Base-by-base conservation (phyloP, 2,113 vertebrate species). In the Limanda limanda region DNA sequence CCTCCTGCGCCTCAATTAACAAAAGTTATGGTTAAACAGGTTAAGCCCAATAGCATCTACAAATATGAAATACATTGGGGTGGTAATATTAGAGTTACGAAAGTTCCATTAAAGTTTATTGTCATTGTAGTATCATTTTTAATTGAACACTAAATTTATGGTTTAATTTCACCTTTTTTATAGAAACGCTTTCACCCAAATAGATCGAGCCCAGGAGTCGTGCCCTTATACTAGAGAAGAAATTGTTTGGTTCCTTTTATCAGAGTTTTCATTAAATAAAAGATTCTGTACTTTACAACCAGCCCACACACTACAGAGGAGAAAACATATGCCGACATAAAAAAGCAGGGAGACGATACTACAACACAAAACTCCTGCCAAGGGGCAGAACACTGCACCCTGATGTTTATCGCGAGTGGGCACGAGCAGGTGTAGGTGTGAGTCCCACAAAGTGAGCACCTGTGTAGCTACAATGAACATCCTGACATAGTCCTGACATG, bases 101-200 rank as follows among this genome's bases (percentile, higher is more conserved):
- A 78, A 76, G 17, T 70, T 69, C 47, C 27, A 87, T 82, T 79
- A 82, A 77, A 71, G 35, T 79, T 37, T 51, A 58, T 75, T 85
- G 52, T 83, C 21, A 87, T 9, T 78, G 55, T 59, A 57, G 10
- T 70, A 51, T 51, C 23, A 76, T 68, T 62, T 80, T 63, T 64
- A 73, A 79, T 80, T 78, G 13, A 74, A 71, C 60, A 18, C n/a
- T 8, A 31, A 31, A 31, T 31, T 31, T 31, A 7, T 31, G 6
- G 31, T 31, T 31, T 31, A 31, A 31, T 31, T 51, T 51, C 15
- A 18, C 14, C 48, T 17, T 55, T 77, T 68, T 60, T 13, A 54
- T 12, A 52, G 47, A 66, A 45, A 56, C 67, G 51, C 64, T 77
- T 69, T 79, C 59, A 56, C 15, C 24, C 25, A 83, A 57, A 9